Evolutionary conservation across 1,140 invertebrate genomes (phyloP), one percentile per base, ranked within the genome.

Genomic region (Meteorus sp.): DNA sequence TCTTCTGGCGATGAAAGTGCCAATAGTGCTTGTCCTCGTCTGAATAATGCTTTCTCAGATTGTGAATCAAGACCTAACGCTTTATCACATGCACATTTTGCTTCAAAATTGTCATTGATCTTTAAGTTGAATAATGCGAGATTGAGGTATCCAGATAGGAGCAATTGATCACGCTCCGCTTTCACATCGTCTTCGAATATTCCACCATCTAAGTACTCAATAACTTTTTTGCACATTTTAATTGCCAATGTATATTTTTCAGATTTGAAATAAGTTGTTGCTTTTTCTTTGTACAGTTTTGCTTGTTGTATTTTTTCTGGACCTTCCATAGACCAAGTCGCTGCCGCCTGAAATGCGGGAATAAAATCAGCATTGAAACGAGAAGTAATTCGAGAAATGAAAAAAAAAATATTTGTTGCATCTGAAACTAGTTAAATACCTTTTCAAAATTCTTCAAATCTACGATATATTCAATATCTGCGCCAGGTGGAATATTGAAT

Each of bases 41-140:
- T 85, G 71, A 95, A 99, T 0, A 93, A 77, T 0, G 89, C 96
- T 77, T 99, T 99, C 3, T 92, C 89, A 80, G 93, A 97, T 6
- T 86, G 84, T 0, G 84, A 72, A 71, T 95, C 89, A 4, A 93
- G 64, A 44, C 88, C 84, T 1, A 98, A 73, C 3, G 88, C 93
- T 65, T 88, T 86, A 13, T 86, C 84, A 57, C 86, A 86, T 31
- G 86, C 79, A 41, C 89, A 83, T 59, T 86, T 87, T 1, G 90
- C 92, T 59, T 91, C 85, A 22, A 85, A 76, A 58, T 85, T 77
- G 53, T 95, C 84, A n/a, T 89, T 83, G 9, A 85, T 76, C 78
- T 98, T 98, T 17, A 97, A 77, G 70, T 91, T 85, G 68, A 92
- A 94, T 45, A 98, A 78, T 0, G 94, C 86, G 2, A 94, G 80